Base-by-base conservation (phyloP, 2,888 invertebrate genomes). In the Xanthia icteritia region DNA sequence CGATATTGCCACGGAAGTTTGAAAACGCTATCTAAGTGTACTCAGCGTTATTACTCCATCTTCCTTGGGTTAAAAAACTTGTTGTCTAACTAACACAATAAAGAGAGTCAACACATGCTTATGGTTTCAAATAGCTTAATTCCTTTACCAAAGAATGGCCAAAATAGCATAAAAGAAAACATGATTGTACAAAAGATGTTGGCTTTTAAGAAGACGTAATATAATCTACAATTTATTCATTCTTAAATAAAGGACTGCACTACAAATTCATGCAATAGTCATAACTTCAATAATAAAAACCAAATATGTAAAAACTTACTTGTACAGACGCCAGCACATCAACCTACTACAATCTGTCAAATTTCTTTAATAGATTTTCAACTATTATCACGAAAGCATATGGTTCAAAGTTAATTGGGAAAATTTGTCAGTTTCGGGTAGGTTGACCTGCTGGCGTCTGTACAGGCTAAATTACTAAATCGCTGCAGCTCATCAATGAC, bases 401-500 rank as follows among this genome's bases (percentile, higher is more conserved):
- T n/a, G n/a, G n/a, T n/a, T n/a, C n/a, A n/a, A n/a, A n/a, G n/a
- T n/a, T n/a, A n/a, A n/a, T n/a, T n/a, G n/a, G n/a, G n/a, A n/a
- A n/a, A n/a, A n/a, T n/a, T n/a, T n/a, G n/a, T n/a, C n/a, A n/a
- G n/a, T n/a, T n/a, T n/a, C n/a, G n/a, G n/a, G n/a, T n/a, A n/a
- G n/a, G n/a, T n/a, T n/a, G n/a, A n/a, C n/a, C n/a, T n/a, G n/a
- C n/a, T n/a, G n/a, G n/a, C n/a, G n/a, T n/a, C n/a, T n/a, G n/a
- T n/a, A 6, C 15, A 60, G 2, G 15, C 61, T 77, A 17, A 5
- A 36, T 63, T 23, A 2, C 11, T 2, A 27, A 42, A 80, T 80
- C 91, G 91, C 91, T 77, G 2, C 58, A 67, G 67, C 80, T 77
- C 81, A 2, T 87, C 15, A 42, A 77, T 88, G 75, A 76, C 0